Conservation (phyloP, 2,888 invertebrate species). For the Resseliella maxima region DNA sequence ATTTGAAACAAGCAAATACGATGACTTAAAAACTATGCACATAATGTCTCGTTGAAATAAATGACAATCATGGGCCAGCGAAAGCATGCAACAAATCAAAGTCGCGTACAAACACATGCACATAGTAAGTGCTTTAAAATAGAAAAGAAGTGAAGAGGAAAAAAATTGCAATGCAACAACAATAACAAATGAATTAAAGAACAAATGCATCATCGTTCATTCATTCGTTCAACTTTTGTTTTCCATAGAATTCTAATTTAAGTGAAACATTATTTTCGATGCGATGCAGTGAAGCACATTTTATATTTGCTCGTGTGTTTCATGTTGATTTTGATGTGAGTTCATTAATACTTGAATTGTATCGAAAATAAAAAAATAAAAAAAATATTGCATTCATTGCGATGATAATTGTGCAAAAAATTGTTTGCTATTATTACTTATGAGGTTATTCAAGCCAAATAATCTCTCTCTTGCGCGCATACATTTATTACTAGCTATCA, state of each 20-base stretch:
- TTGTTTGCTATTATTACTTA: no score
- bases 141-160: background rate
- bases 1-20: background rate
- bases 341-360: no score
- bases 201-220: background rate
- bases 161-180: background rate
- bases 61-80: background rate
- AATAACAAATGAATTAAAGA: background rate
- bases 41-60: constrained; percentile 7
- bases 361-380: no score
- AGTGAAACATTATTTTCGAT: background rate
- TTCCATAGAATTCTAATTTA: background rate
- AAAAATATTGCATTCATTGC: no score
- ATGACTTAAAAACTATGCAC: background rate
- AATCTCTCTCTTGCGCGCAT: no score
- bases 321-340: no score
- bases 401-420: no score
- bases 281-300: background rate
- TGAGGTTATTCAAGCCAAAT: no score
- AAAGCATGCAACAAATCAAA: background rate
- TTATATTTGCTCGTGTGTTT: background rate
- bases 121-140: background rate
- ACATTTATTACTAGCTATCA: no score
- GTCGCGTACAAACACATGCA: background rate
- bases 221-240: background rate